Evolutionary conservation across 2,113 vertebrate species (phyloP).

Genomic region (Trematomus loennbergii): DNA sequence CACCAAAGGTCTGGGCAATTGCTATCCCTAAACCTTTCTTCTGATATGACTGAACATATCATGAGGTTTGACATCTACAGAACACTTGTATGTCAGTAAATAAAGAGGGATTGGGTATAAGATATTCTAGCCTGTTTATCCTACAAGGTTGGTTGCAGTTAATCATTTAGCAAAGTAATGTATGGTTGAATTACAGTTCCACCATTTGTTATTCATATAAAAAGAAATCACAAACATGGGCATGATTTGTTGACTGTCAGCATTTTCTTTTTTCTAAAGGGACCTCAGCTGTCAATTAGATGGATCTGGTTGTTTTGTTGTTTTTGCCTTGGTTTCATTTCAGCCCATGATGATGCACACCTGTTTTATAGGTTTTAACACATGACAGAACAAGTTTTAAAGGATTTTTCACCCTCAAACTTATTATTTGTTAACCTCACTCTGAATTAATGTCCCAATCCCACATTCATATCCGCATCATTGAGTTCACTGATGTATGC

Average conservation of each 20-base stretch:
- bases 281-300: slow-evolving; percentile 28
- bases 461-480: slow-evolving; percentile 11
- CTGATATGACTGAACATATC: no score
- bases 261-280: slow-evolving; percentile 19
- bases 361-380: neutral
- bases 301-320: slow-evolving; percentile 2
- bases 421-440: neutral
- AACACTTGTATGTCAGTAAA: neutral
- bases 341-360: neutral
- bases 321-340: slow-evolving; percentile 11
- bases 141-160: slow-evolving; percentile 25
- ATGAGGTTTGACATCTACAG: neutral
- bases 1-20: neutral
- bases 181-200: slow-evolving; percentile 41
- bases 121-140: slow-evolving; percentile 27
- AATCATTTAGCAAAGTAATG: slow-evolving; percentile 59
- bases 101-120: neutral
- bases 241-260: slow-evolving; percentile 52
- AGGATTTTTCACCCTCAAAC: neutral
- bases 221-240: slow-evolving; percentile 32
- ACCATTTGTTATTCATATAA: slow-evolving; percentile 61
- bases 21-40: neutral
- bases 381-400: neutral
- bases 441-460: slow-evolving; percentile 15
- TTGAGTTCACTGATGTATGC: slow-evolving; percentile 27